A percentile compares a stretch with the other conserved stretches of the same genome.
phyloP scores from a whole-genome alignment of 2,797 vertebrate species.

The Petrocephalus sullivani region DNA sequence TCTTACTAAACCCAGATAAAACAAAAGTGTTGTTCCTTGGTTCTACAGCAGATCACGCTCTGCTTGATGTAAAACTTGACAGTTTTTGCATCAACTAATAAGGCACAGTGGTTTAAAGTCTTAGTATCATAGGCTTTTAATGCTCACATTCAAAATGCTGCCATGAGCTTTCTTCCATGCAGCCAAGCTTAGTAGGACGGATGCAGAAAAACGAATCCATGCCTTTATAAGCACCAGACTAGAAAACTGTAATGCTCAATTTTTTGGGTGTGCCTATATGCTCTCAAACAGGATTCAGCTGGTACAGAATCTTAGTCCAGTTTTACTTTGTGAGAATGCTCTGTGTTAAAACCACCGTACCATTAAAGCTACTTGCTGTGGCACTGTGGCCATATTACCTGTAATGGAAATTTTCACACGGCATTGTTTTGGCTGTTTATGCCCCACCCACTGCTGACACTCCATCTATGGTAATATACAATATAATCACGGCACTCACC shows the following conservation, averaged over 20 bases:
- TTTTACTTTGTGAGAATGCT: neutral
- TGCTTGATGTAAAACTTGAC: neutral
- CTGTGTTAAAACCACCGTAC: neutral
- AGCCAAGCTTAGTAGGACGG: neutral
- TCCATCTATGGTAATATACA: neutral
- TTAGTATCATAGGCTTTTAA: neutral
- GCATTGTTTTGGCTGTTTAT: neutral
- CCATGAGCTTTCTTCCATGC: neutral
- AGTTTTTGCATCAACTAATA: neutral
- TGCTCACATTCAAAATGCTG: neutral
- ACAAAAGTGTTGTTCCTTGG: neutral
- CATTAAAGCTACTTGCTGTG: neutral
- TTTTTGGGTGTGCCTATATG: neutral
- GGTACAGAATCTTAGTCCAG: neutral
- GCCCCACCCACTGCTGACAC: neutral
- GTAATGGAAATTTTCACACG: neutral
- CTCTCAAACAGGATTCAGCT: neutral
- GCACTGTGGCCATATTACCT: neutral
- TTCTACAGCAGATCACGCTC: neutral
- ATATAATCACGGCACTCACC: neutral
- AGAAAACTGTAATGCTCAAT: neutral
- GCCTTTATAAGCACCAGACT: neutral
- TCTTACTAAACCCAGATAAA: neutral
- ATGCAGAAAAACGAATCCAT: neutral
- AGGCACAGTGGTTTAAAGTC: neutral